Evolutionary conservation across 2,113 vertebrate species (phyloP).

Genomic region (Syngnathus floridae): DNA sequence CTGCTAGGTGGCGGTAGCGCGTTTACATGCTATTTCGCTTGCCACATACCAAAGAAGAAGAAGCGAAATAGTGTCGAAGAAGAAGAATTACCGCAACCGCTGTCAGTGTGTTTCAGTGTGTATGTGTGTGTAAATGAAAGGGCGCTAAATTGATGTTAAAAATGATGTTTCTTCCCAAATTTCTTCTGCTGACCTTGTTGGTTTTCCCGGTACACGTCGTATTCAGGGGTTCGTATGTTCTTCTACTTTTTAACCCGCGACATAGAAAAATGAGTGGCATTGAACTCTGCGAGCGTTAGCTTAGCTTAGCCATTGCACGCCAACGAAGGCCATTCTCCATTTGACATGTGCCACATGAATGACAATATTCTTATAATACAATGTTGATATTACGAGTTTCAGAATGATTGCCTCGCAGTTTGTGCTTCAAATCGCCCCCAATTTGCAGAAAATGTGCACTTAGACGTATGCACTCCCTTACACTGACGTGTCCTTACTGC

Average conservation of each 20-base stretch:
- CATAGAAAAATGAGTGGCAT: accelerated
- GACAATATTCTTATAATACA: background rate
- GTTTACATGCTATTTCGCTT: background rate
- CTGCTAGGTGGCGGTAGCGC: background rate
- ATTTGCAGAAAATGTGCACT: no score
- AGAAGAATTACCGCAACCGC: background rate
- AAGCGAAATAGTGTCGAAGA: background rate
- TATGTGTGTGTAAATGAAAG: conserved; percentile 26
- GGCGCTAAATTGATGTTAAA: conserved; percentile 34
- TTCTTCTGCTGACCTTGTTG: conserved; percentile 55
- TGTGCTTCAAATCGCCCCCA: background rate
- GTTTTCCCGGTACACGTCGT: conserved; percentile 58
- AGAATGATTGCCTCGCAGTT: no score
- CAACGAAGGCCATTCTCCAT: conserved; percentile 25
- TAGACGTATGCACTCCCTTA: conserved; percentile 16
- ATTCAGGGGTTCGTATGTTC: conserved; percentile 38
- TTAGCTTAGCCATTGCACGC: background rate
- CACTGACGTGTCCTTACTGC: conserved; percentile 67
- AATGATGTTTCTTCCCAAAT: conserved; percentile 62
- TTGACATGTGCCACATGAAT: conserved; percentile 12
- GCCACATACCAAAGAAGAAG: background rate
- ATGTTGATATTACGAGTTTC: background rate
- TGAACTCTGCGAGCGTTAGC: conserved; percentile 5
- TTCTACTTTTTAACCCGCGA: accelerated
- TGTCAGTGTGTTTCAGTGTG: background rate